Base-by-base conservation (phyloP, 2,113 vertebrate species). In the Tricholaema leucomelas region DNA sequence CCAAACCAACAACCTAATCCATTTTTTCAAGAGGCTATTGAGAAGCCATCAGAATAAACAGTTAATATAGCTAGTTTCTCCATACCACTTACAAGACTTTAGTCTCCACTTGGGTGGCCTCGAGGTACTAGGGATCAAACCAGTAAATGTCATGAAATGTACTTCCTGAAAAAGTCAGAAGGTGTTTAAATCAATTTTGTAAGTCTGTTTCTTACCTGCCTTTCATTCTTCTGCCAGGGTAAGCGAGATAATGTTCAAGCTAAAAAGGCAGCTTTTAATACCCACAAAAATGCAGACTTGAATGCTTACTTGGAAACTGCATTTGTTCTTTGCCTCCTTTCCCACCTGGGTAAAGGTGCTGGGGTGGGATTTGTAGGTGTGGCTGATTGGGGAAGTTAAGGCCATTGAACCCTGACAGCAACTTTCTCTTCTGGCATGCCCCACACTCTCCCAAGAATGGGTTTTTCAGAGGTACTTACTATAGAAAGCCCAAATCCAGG, bases 361-460 rank as follows among this genome's bases (percentile, higher is more conserved):
- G 19, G 17, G 6, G 6, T 80, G 36, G 25, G 20, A 2, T 3
- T 67, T 27, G 63, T 72, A 56, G 10, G 9, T 48, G 66, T 64
- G 28, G 17, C 12, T 70, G 50, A 4, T 25, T 66, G 38, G 11
- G 35, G 5, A 4, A 56, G 1, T 24, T 84, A 48, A 52, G 56
- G 14, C 33, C 31, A 24, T 35, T 58, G 44, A 56, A 20, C 21
- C 7, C 25, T 75, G 70, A 40, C 18, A 69, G 60, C 30, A 74
- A 8, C 16, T 8, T 60, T 13, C 21, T 18, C 17, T 73, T 16
- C 70, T 36, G 25, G 16, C 0, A 0, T 59, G 73, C 9, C 12
- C 27, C 42, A 67, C 35, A 59, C 12, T 18, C 7, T 72, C 42
- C 64, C 1, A 0, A 67, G 33, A 72, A 11, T 2, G 1, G 19